Conservation (phyloP, 2,888 invertebrate genomes). For the Melinaea marsaeus region DNA sequence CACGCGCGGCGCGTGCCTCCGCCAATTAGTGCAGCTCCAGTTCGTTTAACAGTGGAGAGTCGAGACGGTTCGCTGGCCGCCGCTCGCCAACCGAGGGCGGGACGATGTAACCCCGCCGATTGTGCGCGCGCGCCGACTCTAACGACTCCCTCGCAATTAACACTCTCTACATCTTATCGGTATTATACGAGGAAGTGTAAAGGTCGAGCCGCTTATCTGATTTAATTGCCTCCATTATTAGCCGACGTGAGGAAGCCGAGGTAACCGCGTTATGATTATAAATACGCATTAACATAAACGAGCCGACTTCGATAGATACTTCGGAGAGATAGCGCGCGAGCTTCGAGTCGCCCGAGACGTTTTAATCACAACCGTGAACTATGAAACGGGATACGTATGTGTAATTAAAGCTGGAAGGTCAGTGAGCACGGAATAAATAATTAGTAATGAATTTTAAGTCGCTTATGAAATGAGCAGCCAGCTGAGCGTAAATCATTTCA, state of each 20-base stretch:
- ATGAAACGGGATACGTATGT: constrained; percentile 61
- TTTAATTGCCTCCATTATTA: constrained; percentile 69
- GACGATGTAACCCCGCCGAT: constrained; percentile 51
- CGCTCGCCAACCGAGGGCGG: constrained; percentile 42
- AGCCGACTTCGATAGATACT: constrained; percentile 53
- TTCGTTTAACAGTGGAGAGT: constrained; percentile 68
- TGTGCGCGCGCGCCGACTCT: constrained; percentile 43
- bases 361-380: constrained; percentile 76
- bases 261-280: constrained; percentile 69
- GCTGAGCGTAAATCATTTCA: constrained; percentile 73
- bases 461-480: constrained; percentile 69
- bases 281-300: constrained; percentile 68
- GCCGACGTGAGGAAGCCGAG: constrained; percentile 56
- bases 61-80: constrained; percentile 63
- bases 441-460: constrained; percentile 68
- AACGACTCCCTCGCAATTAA: constrained; percentile 49
- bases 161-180: constrained; percentile 56
- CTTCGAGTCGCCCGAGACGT: constrained; percentile 62
- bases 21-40: constrained; percentile 77
- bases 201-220: constrained; percentile 70
- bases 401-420: constrained; percentile 75
- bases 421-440: constrained; percentile 70
- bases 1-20: constrained; percentile 71
- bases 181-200: constrained; percentile 65
- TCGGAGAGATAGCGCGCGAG: constrained; percentile 58